phyloP scores from a whole-genome alignment of 1,140 invertebrate genomes.

The Platyura marginata region DNA sequence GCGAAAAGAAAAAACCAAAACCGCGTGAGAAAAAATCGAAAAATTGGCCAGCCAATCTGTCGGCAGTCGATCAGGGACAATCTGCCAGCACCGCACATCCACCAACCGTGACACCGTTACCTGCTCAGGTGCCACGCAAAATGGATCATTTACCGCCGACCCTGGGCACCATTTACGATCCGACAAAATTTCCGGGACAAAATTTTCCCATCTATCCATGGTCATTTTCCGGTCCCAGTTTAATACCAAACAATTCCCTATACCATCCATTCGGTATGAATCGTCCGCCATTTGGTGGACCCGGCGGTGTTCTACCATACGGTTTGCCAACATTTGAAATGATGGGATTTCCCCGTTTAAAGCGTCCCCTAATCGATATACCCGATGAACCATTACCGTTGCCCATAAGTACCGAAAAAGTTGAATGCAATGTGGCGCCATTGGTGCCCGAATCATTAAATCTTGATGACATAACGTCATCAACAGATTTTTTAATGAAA shows the following conservation, averaged over 20 bases:
- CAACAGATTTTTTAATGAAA: too few relatives aligned
- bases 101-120: not conserved
- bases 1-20: not conserved
- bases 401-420: slow-evolving; percentile 5
- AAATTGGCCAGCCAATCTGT: too few relatives aligned
- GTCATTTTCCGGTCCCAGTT: not conserved
- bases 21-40: not conserved
- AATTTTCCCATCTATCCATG: not conserved
- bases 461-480: slow-evolving; percentile 4
- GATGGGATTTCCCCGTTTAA: not conserved
- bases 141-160: not conserved
- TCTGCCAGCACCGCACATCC: not conserved
- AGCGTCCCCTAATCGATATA: not conserved
- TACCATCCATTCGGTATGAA: not conserved
- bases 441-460: slow-evolving; percentile 16
- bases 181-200: too few relatives aligned
- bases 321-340: not conserved
- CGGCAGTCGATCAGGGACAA: not conserved
- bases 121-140: not conserved
- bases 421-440: slow-evolving; percentile 20
- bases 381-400: not conserved
- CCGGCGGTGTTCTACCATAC: not conserved
- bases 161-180: not conserved
- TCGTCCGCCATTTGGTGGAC: too few relatives aligned
- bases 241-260: not conserved